Evolutionary conservation across 2,888 invertebrate genomes (phyloP).

Genomic region (Brachypterus glaber): DNA sequence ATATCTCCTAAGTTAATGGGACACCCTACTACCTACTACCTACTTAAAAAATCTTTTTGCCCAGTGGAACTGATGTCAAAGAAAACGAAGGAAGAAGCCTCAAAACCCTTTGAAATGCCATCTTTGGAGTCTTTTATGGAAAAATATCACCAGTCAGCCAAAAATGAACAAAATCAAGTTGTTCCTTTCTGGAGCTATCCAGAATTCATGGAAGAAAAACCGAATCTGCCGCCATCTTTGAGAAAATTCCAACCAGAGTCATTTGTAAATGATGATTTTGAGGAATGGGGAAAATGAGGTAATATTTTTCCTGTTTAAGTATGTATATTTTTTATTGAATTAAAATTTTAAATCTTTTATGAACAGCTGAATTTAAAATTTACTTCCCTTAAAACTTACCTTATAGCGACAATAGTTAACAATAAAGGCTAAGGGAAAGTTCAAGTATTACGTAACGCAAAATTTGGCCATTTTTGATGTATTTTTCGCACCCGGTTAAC

Average conservation of each 20-base stretch:
- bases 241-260: slow-evolving; percentile 47
- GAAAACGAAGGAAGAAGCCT: slow-evolving; percentile 22
- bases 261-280: slow-evolving; percentile 43
- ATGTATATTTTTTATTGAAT: slow-evolving; percentile 11
- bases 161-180: slow-evolving; percentile 33
- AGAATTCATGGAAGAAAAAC: slow-evolving; percentile 40
- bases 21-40: no score
- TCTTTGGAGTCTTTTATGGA: slow-evolving; percentile 39
- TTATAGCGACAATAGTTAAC: no score
- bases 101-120: slow-evolving; percentile 31
- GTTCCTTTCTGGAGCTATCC: slow-evolving; percentile 50
- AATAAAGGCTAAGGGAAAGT: no score
- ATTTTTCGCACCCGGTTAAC: no score
- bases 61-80: slow-evolving; percentile 30
- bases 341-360: slow-evolving; percentile 14
- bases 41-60: slow-evolving; percentile 32
- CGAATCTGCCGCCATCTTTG: slow-evolving; percentile 52
- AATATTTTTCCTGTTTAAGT: no score
- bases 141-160: slow-evolving; percentile 34
- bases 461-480: no score
- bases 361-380: no score
- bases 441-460: no score
- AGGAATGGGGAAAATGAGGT: slow-evolving; percentile 47
- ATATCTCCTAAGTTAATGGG: no score
- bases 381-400: no score